phyloP scores from a whole-genome alignment of 2,113 vertebrate species.

The Peromyscus maniculatus region DNA sequence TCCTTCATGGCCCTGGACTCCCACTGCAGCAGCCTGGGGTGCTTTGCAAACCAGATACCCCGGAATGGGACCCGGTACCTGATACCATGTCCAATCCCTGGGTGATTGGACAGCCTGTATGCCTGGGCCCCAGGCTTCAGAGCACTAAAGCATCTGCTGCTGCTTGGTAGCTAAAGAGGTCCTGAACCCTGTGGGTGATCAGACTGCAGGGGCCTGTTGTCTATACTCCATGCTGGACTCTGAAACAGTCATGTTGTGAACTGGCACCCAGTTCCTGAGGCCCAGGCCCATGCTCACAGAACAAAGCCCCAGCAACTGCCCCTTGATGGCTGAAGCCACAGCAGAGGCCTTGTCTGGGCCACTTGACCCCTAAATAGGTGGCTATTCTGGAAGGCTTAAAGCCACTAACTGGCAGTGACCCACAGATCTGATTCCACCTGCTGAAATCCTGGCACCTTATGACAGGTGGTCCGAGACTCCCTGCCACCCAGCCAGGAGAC shows the following conservation, averaged over 20 bases:
- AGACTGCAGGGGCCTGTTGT: background rate
- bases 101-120: background rate
- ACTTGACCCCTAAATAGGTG: background rate
- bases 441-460: too few species aligned
- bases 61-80: too few species aligned
- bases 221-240: background rate
- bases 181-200: background rate
- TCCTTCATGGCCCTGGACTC: background rate
- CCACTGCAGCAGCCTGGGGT: background rate
- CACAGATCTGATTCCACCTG: background rate
- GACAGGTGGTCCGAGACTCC: background rate
- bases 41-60: background rate
- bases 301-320: background rate
- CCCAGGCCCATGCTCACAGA: background rate
- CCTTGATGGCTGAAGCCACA: background rate
- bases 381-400: background rate
- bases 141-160: background rate
- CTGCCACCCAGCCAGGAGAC: background rate
- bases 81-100: too few species aligned
- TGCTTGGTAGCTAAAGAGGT: background rate
- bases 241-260: background rate
- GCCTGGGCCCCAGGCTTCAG: background rate
- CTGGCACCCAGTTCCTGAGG: background rate
- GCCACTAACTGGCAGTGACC: background rate
- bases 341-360: background rate